Conservation (phyloP, 2,888 invertebrate species). For the Phytoseiulus persimilis region DNA sequence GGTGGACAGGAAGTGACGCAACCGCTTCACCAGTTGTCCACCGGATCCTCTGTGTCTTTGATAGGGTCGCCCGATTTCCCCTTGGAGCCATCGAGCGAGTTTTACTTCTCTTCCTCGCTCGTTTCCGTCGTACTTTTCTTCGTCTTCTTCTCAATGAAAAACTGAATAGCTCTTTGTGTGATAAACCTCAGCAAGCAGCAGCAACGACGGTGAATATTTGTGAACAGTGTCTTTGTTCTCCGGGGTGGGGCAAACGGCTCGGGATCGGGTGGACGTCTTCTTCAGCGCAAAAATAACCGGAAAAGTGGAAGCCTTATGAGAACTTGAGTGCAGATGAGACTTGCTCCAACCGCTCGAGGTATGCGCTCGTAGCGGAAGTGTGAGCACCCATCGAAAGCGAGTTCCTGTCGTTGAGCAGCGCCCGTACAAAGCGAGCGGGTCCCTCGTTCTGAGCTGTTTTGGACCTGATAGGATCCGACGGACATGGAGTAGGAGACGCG, state of each 20-base stretch:
- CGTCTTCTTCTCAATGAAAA: neutral
- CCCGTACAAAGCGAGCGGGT: too few species aligned
- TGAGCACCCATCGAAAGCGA: too few species aligned
- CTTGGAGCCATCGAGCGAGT: neutral
- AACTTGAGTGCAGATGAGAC: too few species aligned
- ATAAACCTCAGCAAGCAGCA: neutral
- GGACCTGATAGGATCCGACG: too few species aligned
- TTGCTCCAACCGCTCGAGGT: too few species aligned
- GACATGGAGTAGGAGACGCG: too few species aligned
- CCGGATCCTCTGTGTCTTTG: neutral
- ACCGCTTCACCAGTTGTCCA: neutral
- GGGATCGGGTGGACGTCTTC: neutral
- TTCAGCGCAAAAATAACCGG: neutral
- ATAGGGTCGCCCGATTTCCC: neutral
- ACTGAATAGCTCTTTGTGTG: neutral
- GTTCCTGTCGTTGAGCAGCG: too few species aligned
- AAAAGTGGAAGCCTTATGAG: neutral
- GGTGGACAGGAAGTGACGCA: neutral
- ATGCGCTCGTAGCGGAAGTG: too few species aligned
- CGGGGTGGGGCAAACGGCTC: neutral
- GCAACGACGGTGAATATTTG: neutral
- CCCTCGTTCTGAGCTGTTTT: too few species aligned
- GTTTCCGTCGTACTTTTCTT: neutral
- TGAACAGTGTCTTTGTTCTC: neutral
- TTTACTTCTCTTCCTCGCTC: neutral